phyloP scores from a whole-genome alignment of 2,797 vertebrate species.

The Eutrigla gurnardus region DNA sequence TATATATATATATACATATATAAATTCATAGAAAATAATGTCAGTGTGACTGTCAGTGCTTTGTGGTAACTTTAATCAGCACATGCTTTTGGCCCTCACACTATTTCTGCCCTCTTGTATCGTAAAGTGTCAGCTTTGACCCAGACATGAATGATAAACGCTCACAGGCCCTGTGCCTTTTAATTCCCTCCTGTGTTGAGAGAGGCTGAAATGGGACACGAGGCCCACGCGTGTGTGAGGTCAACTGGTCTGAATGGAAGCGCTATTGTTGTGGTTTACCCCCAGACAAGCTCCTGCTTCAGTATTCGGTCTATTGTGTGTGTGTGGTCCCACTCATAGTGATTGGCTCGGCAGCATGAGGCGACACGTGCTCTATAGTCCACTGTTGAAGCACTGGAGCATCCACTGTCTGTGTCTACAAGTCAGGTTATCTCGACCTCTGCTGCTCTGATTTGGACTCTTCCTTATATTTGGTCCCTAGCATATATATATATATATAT shows the following conservation, averaged over 20 bases:
- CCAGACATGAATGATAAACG: conserved; percentile 5
- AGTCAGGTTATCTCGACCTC: not conserved
- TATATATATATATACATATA: no score
- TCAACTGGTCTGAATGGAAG: conserved; percentile 66
- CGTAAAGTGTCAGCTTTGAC: conserved; percentile 23
- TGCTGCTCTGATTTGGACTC: not conserved
- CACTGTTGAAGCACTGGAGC: not conserved
- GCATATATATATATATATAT: no score
- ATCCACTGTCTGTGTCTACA: not conserved
- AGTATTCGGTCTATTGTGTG: conserved; percentile 43
- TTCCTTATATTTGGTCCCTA: not conserved
- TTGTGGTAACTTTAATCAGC: no score
- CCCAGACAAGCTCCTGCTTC: conserved; percentile 50
- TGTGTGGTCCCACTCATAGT: conserved; percentile 49
- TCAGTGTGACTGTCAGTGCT: no score
- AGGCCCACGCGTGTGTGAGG: conserved; percentile 55
- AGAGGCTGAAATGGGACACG: conserved; percentile 29
- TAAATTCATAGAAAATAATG: no score
- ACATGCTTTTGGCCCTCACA: not conserved
- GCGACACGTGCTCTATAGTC: conserved; percentile 19
- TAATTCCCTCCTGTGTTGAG: not conserved
- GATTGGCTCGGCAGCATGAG: conserved; percentile 40
- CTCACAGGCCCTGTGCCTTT: not conserved
- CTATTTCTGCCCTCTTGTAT: not conserved
- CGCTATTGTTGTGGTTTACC: conserved; percentile 66